These are phyloP conservation scores for Ectobius pallidus DNA, from an alignment of 2,888 invertebrate genomes.

Conservation along the genomic window DNA sequence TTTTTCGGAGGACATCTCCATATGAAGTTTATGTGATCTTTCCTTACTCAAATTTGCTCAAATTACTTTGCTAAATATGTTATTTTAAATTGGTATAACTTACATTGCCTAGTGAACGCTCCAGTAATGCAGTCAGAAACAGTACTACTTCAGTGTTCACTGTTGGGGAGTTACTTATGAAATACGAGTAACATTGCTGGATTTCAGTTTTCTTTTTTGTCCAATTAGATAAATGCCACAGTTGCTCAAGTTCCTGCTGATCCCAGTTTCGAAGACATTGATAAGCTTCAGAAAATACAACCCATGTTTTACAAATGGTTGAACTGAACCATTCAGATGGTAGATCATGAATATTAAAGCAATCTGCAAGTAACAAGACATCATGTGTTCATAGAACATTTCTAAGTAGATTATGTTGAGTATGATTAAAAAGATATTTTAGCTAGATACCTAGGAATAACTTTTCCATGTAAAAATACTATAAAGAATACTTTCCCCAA, in stretches of 20 bases:
- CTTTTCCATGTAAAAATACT: too few species aligned
- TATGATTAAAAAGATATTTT: too few species aligned
- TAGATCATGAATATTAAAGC: constrained; percentile 32
- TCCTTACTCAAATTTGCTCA: too few species aligned
- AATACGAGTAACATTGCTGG: constrained; percentile 5
- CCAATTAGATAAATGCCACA: constrained; percentile 31
- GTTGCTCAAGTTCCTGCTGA: background rate
- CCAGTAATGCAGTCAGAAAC: constrained; percentile 48
- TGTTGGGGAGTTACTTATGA: constrained; percentile 20
- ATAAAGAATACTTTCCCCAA: too few species aligned
- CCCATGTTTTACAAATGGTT: constrained; percentile 28
- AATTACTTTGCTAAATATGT: too few species aligned
- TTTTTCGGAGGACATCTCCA: too few species aligned
- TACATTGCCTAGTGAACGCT: constrained; percentile 50
- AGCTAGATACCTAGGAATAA: too few species aligned
- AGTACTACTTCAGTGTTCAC: constrained; percentile 46
- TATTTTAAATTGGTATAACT: too few species aligned
- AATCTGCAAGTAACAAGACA: constrained; percentile 29
- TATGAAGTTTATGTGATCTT: too few species aligned
- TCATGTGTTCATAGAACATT: too few species aligned
- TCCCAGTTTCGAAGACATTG: background rate
- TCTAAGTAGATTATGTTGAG: too few species aligned
- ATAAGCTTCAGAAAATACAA: constrained; percentile 27
- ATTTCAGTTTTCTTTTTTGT: constrained; percentile 32
- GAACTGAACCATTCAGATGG: constrained; percentile 13